Evolutionary conservation across 1,140 invertebrate species (phyloP).

Genomic region (Neotoxoptera formosana): DNA sequence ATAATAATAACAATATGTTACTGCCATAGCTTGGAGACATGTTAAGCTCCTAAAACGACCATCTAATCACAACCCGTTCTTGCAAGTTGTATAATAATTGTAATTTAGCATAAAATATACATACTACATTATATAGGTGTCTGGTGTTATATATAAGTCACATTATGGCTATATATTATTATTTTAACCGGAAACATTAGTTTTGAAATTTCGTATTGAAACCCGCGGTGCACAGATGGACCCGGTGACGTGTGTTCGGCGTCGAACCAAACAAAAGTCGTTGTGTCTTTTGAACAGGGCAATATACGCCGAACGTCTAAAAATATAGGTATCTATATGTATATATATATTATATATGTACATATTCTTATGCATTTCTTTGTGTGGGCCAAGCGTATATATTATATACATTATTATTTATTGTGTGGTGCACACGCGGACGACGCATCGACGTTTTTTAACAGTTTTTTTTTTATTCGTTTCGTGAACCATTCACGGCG

Average conservation of each 20-base stretch:
- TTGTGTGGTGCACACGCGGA: neutral
- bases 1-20: neutral
- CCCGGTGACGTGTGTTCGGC: slow-evolving; percentile 6
- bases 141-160: too few relatives aligned
- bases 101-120: neutral
- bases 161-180: neutral
- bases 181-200: neutral
- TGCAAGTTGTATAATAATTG: neutral
- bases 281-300: slow-evolving; percentile 30
- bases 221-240: neutral
- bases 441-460: slow-evolving; percentile 44
- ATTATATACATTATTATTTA: slow-evolving; percentile 1
- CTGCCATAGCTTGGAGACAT: neutral
- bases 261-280: slow-evolving; percentile 47
- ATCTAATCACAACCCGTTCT: neutral
- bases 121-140: neutral
- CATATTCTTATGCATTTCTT: neutral
- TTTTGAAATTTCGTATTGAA: slow-evolving; percentile 10
- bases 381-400: neutral
- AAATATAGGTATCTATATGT: slow-evolving; percentile 16
- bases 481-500: slow-evolving; percentile 36
- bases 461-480: slow-evolving; percentile 34
- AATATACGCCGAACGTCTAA: slow-evolving; percentile 42
- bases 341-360: too few relatives aligned
- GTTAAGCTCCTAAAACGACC: neutral